These are phyloP conservation scores for Amphiprion ocellaris DNA, from an alignment of 2,113 vertebrate species.

Conservation along the genomic window DNA sequence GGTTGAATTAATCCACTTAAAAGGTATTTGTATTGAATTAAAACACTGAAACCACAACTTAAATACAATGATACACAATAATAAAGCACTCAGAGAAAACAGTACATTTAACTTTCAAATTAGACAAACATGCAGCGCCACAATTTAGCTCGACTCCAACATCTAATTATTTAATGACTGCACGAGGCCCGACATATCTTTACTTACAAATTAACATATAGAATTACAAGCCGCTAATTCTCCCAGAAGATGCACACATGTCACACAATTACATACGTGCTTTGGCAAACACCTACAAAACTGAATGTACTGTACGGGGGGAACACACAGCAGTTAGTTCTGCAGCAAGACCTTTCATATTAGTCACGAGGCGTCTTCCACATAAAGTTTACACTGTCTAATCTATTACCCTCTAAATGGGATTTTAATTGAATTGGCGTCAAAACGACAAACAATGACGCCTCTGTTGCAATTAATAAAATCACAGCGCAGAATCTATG, in stretches of 20 bases:
- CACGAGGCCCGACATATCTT: slow-evolving; percentile 38
- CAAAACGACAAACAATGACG: slow-evolving; percentile 99
- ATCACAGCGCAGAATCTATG: slow-evolving; percentile 98
- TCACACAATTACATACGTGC: neutral
- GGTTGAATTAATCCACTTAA: no score
- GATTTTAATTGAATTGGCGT: slow-evolving; percentile 97
- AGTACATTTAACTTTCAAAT: no score
- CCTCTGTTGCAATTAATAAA: slow-evolving; percentile 99
- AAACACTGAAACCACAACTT: no score
- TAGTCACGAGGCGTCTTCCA: slow-evolving; percentile 80
- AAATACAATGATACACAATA: no score
- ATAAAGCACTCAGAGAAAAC: no score
- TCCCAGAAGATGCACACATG: slow-evolving; percentile 62
- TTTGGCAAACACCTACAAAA: slow-evolving; percentile 32
- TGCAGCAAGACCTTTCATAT: slow-evolving; percentile 73
- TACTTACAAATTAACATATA: slow-evolving; percentile 63
- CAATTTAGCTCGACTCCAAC: slow-evolving; percentile 27
- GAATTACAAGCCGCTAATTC: slow-evolving; percentile 74
- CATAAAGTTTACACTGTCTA: slow-evolving; percentile 83
- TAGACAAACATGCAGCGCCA: no score
- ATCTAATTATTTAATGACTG: slow-evolving; percentile 64
- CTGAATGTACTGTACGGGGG: slow-evolving; percentile 8
- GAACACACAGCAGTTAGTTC: slow-evolving; percentile 45
- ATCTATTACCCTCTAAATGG: slow-evolving; percentile 95
- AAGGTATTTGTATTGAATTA: no score